Percentiles rank a stretch among this genome's conserved stretches.
These are phyloP conservation scores for Biston stratarius DNA, from an alignment of 2,888 invertebrate genomes.

Conservation along the genomic window DNA sequence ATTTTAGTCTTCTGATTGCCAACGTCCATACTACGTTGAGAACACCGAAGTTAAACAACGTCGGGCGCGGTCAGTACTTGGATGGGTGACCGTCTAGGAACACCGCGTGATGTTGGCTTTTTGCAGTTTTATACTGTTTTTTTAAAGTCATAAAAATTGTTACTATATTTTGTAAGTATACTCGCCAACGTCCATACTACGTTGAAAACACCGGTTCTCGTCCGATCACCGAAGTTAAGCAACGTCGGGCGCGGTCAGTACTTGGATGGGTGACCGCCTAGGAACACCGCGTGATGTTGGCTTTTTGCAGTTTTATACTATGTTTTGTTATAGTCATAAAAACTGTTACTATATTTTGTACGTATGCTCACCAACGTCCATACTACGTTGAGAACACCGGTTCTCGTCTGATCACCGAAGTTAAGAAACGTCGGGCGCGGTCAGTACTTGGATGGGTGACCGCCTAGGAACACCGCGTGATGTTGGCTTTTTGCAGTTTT, in stretches of 20 bases:
- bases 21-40: conserved; percentile 49
- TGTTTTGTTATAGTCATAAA: too few relatives aligned
- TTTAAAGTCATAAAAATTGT: too few relatives aligned
- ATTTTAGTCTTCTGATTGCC: neutral
- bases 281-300: conserved; percentile 54
- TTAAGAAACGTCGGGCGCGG: conserved; percentile 79
- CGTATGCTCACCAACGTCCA: conserved; percentile 46
- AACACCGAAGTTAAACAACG: conserved; percentile 75
- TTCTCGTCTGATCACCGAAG: conserved; percentile 82
- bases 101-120: conserved; percentile 55
- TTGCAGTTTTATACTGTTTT: too few relatives aligned
- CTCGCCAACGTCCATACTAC: conserved; percentile 47
- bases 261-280: conserved; percentile 71
- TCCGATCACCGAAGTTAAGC: conserved; percentile 82
- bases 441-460: conserved; percentile 73
- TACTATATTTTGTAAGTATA: too few relatives aligned
- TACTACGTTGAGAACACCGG: conserved; percentile 54
- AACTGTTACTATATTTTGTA: too few relatives aligned
- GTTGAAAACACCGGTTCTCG: conserved; percentile 66
- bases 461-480: conserved; percentile 66
- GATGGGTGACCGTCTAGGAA: conserved; percentile 72
- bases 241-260: conserved; percentile 80
- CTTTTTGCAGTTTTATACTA: neutral
- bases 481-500: conserved; percentile 1
- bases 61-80: conserved; percentile 77